Evolutionary conservation across 2,797 vertebrate species (phyloP).

Genomic region (Sebastes minor): DNA sequence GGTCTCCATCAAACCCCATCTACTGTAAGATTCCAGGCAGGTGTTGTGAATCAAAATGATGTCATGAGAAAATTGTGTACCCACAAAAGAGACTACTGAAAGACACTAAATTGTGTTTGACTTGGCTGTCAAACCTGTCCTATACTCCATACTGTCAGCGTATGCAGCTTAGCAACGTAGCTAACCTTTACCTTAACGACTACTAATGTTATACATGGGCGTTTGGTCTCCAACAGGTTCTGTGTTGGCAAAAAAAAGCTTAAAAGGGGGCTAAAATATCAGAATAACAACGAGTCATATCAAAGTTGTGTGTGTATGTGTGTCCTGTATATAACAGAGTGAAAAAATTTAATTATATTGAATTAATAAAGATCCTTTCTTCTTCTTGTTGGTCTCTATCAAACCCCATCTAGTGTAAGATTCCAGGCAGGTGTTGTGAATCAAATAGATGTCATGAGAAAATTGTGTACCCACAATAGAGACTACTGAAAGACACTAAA

Average conservation of each 20-base stretch:
- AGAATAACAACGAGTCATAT: background rate
- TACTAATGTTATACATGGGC: conserved; percentile 1
- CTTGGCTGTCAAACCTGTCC: conserved; percentile 8
- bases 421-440: background rate
- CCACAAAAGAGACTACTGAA: background rate
- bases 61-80: background rate
- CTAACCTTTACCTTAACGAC: conserved; percentile 8
- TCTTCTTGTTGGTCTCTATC: background rate
- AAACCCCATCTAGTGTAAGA: background rate
- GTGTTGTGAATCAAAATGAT: background rate
- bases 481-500: background rate
- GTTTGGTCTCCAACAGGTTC: background rate
- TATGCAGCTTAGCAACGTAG: background rate
- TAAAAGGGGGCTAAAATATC: too few relatives aligned
- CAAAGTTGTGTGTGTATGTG: too few relatives aligned
- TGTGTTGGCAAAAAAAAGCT: background rate
- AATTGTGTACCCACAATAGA: background rate
- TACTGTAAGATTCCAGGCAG: background rate
- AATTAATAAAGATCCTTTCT: too few relatives aligned
- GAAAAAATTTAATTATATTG: too few relatives aligned
- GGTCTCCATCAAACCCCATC: background rate
- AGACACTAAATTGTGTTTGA: background rate
- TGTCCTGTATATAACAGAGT: too few relatives aligned
- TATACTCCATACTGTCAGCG: background rate
- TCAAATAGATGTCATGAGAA: background rate